Percentiles rank a stretch among this genome's conserved stretches.
phyloP scores from a whole-genome alignment of 2,797 vertebrate genomes.

The Taenioides sp. region DNA sequence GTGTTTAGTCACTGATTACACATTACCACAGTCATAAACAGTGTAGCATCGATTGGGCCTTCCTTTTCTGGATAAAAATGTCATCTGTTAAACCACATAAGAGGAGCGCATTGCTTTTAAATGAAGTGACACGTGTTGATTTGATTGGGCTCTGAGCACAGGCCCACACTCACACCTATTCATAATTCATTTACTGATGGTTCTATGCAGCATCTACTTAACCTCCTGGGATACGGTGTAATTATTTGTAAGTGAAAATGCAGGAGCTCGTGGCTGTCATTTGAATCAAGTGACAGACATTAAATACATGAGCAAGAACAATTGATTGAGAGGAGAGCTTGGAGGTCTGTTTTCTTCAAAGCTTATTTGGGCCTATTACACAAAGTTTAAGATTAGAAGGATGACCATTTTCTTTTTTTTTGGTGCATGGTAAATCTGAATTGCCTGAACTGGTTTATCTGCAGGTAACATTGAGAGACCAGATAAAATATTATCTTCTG shows the following conservation, averaged over 20 bases:
- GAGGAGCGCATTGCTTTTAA: neutral
- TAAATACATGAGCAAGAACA: neutral
- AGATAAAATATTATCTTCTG: neutral
- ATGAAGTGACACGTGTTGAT: neutral
- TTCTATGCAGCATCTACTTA: neutral
- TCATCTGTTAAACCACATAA: neutral
- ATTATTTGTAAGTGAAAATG: neutral
- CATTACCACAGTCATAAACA: neutral
- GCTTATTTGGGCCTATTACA: too few relatives aligned
- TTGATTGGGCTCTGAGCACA: neutral
- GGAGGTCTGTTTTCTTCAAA: too few relatives aligned
- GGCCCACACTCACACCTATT: neutral
- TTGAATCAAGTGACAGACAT: neutral
- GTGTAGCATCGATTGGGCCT: neutral
- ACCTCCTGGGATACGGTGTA: neutral
- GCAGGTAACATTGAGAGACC: neutral
- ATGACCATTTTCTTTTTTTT: too few relatives aligned
- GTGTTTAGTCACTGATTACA: neutral
- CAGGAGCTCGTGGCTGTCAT: neutral
- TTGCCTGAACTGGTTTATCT: too few relatives aligned
- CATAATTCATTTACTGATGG: neutral
- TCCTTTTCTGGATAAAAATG: conserved; percentile 1
- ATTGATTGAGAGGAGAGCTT: neutral
- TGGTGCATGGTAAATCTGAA: too few relatives aligned
- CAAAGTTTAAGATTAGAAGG: too few relatives aligned